Percentiles rank a stretch among this genome's conserved stretches.
These are phyloP conservation scores for Grantiella picta DNA, from an alignment of 2,113 vertebrate species.

Conservation along the genomic window DNA sequence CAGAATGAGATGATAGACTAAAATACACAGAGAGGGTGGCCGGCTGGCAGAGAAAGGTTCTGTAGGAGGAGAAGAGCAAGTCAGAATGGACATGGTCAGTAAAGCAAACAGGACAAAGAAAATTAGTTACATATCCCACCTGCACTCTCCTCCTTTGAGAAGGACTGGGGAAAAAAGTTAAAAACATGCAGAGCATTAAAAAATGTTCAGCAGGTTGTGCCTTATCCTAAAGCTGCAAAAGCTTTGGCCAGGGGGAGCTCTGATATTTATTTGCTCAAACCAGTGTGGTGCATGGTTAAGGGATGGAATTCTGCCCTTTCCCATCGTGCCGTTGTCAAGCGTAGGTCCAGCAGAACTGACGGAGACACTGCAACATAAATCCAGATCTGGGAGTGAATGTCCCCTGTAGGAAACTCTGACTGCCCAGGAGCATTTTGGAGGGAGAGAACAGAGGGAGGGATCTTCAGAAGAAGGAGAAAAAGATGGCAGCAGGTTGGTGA, in stretches of 20 bases:
- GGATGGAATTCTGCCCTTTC: not conserved
- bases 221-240: not conserved
- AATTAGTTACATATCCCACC: not conserved
- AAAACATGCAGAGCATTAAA: not conserved
- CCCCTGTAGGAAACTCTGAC: not conserved
- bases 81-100: not conserved
- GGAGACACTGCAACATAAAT: not conserved
- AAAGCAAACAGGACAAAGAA: not conserved
- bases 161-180: not conserved
- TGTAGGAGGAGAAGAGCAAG: not conserved
- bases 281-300: not conserved
- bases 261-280: not conserved
- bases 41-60: not conserved
- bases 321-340: not conserved
- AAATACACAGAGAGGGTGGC: not conserved
- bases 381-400: not conserved
- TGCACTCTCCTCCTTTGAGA: not conserved
- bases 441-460: not conserved
- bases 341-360: not conserved
- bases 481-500: not conserved
- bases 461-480: not conserved
- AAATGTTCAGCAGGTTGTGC: not conserved
- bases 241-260: not conserved
- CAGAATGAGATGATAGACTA: not conserved
- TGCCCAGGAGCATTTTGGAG: not conserved